Base-by-base conservation (phyloP, 2,797 vertebrate genomes). In the Carduelis carduelis region DNA sequence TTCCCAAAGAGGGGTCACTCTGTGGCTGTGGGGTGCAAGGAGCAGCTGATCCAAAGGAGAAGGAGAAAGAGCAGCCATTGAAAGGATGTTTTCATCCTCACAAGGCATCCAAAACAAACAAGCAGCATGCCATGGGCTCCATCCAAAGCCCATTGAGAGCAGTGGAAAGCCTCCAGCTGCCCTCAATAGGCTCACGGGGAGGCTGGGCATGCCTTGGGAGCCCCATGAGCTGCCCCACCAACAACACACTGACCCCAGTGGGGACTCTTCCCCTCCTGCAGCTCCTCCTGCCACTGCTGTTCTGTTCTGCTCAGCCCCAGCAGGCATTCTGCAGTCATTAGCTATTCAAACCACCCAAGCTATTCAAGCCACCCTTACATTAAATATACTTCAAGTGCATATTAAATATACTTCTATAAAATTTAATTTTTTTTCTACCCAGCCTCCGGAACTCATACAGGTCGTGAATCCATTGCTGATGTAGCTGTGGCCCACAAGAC, bases 41-140 rank as follows among this genome's bases (percentile, higher is more conserved):
- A 83, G 34, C 89, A 84, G 44, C 56, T 32, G 34, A 56, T 49
- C 71, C 72, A 27, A 57, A 87, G 55, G 21, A 64, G 27, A 39
- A 75, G n/a, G 34, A 76, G 83, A 94, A 96, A 81, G 59, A 94
- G 34, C 72, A 93, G 64, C 76, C 72, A 39, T 4, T 94, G 81
- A 95, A 89, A 92, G 52, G 46, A 55, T 39, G 43, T 18, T 90
- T 96, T 89, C 47, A 66, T 47, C 59, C 63, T 65, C 69, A 64
- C 30, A 55, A 65, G 43, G 72, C 53, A 8, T 86, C 94, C 84
- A 94, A 96, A 93, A 87, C 53, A 96, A 97, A 96, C 89, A 96
- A 92, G 56, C 87, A 89, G 95, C 84, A 37, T 4, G 55, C 78
- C 69, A 47, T 16, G 46, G 71, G 95, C 59, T 83, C 26, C n/a